Evolutionary conservation across 37 sponge, comb jelly and placozoan species (phyloP).

Genomic region (Aplysina aerophoba): DNA sequence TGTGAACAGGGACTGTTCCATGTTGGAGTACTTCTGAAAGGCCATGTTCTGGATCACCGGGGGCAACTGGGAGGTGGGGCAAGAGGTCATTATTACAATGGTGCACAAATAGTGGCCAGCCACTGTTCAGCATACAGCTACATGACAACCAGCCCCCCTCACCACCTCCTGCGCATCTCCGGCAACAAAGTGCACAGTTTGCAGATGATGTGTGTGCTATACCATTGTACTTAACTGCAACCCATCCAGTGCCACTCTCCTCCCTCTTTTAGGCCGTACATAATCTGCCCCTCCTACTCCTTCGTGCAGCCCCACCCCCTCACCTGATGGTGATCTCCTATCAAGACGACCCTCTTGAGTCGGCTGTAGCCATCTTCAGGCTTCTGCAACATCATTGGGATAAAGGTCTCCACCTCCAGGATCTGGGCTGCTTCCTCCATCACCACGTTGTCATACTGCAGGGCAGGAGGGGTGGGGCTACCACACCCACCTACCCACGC

Average conservation of each 20-base stretch:
- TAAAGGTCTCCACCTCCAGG: conserved; percentile 98
- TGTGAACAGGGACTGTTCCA: conserved; percentile 98
- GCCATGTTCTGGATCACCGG: conserved; percentile 99
- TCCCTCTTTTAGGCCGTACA: neutral
- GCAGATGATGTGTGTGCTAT: too few relatives aligned
- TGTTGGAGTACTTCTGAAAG: conserved; percentile 99
- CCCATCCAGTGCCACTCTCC: neutral
- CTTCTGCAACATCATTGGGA: conserved; percentile 96
- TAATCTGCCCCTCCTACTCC: neutral
- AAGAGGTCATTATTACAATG: neutral
- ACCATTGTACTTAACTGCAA: too few relatives aligned
- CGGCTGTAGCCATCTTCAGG: conserved; percentile 89
- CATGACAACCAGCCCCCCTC: neutral
- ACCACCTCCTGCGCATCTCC: too few relatives aligned
- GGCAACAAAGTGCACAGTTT: too few relatives aligned
- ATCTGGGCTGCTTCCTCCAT: conserved; percentile 99
- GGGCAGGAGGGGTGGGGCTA: too few relatives aligned
- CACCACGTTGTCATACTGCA: conserved; percentile 96
- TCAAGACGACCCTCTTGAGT: conserved; percentile 94
- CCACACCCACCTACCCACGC: too few relatives aligned
- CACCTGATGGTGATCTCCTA: conserved; percentile 99
- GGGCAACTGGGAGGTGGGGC: conserved; percentile 73
- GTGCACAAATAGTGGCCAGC: neutral
- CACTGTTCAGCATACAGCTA: neutral
- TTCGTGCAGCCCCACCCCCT: too few relatives aligned